Evolutionary conservation across 2,888 invertebrate genomes (phyloP), one percentile per base, ranked within the genome.

Genomic region (Linyphia triangularis): DNA sequence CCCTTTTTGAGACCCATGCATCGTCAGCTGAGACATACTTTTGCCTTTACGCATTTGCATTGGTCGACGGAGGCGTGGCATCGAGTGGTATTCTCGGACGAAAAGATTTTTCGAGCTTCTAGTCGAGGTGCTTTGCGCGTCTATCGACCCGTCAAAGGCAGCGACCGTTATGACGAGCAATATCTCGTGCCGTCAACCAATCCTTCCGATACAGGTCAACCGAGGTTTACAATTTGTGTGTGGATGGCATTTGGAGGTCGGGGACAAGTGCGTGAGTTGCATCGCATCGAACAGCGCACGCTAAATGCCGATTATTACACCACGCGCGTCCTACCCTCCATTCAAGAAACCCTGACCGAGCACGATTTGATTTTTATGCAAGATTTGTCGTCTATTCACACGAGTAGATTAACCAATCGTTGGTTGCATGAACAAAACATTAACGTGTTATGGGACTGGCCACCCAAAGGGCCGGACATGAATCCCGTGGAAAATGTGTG

Each of bases 401-500:
- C 83, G 9, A 83, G 83, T 57, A 16, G 9, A 0, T 2, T 3
- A 0, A 26, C 61, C 0, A 30, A 4, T 5, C 5, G 6, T 19
- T 83, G 73, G 73, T 65, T 83, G 19, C 33, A 24, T 0, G 26
- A 65, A 7, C 19, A 65, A n/a, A 65, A 65, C 16, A 26, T 63
- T 0, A n/a, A 9, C 0, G 19, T 82, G 4, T 37, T 63, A 43
- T 5, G 51, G 0, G 83, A 83, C 1, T 72, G 83, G 83, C 72
- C 73, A 0, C 73, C 83, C 6, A 83, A 72, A 63, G 83, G 83
- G 5, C 51, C 83, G 3, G 67, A 83, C n/a, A 51, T 67, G 83
- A 83, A 83, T 73, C 83, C 82, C 7, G 63, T 83, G 1, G 73
- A 83, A 51, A 83, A 83, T 22, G 57, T 75, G 16, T 77, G 77